These are phyloP conservation scores for Nomia melanderi DNA, from an alignment of 1,140 invertebrate species.

Conservation along the genomic window DNA sequence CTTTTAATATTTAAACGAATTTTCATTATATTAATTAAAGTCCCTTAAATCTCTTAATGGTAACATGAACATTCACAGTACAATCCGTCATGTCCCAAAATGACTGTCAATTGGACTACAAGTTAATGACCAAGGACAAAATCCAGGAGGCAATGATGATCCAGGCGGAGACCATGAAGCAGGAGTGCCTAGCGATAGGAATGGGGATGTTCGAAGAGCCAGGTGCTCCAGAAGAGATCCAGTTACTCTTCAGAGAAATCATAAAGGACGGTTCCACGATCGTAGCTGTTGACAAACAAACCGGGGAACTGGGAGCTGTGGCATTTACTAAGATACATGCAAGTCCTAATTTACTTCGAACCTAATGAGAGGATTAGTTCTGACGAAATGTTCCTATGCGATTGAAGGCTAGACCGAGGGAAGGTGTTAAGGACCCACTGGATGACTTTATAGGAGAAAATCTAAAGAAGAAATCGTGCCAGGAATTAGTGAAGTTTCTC, in stretches of 20 bases:
- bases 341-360: slow-evolving; percentile 27
- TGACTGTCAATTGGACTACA: slow-evolving; percentile 42
- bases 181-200: slow-evolving; percentile 64
- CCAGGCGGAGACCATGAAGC: slow-evolving; percentile 58
- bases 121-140: slow-evolving; percentile 53
- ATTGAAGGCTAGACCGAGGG: slow-evolving; percentile 68
- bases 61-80: no score
- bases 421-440: slow-evolving; percentile 80
- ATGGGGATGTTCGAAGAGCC: slow-evolving; percentile 65
- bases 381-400: neutral
- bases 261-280: slow-evolving; percentile 69
- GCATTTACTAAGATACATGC: slow-evolving; percentile 72
- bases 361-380: neutral
- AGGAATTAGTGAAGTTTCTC: slow-evolving; percentile 82
- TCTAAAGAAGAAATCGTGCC: slow-evolving; percentile 79
- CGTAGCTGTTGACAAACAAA: slow-evolving; percentile 65
- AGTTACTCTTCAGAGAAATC: slow-evolving; percentile 60
- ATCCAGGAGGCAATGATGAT: slow-evolving; percentile 57
- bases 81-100: neutral
- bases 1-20: no score
- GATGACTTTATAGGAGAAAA: slow-evolving; percentile 81
- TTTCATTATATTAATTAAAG: no score
- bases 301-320: slow-evolving; percentile 65
- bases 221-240: slow-evolving; percentile 68
- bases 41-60: no score